These are phyloP conservation scores for Rapana venosa DNA, from an alignment of 2,888 invertebrate genomes.

Conservation along the genomic window DNA sequence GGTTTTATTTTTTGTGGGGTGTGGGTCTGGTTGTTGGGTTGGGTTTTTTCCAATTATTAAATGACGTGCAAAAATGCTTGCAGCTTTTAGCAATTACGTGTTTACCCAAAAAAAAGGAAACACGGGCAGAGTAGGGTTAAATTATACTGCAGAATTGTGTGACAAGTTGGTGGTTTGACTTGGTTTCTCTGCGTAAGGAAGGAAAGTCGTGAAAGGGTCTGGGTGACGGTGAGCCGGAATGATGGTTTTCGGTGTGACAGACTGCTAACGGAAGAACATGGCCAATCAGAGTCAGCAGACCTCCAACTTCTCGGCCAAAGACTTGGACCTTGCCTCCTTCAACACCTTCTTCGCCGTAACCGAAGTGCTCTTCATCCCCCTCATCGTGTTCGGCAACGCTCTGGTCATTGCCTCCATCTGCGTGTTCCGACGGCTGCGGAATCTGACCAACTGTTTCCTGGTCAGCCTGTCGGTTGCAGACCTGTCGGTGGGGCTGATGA, in stretches of 20 bases:
- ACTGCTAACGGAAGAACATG: not conserved
- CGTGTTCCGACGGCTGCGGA: slow-evolving; percentile 53
- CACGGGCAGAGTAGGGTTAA: too few relatives aligned
- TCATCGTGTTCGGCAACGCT: slow-evolving; percentile 54
- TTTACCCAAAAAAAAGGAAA: too few relatives aligned
- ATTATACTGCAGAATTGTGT: too few relatives aligned
- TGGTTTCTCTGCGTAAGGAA: too few relatives aligned
- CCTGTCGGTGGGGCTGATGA: slow-evolving; percentile 52
- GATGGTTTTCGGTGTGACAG: not conserved
- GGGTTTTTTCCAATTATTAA: too few relatives aligned
- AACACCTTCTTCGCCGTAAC: slow-evolving; percentile 38
- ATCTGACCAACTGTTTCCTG: slow-evolving; percentile 54
- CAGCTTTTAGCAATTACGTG: too few relatives aligned
- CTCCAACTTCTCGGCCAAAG: not conserved
- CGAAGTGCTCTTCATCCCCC: slow-evolving; percentile 45
- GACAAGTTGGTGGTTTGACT: too few relatives aligned
- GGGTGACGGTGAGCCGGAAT: too few relatives aligned
- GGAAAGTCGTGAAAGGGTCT: too few relatives aligned
- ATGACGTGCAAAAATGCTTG: too few relatives aligned
- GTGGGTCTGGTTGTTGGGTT: too few relatives aligned
- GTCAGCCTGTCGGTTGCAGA: slow-evolving; percentile 57
- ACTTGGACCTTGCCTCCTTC: not conserved
- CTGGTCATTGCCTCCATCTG: slow-evolving; percentile 55
- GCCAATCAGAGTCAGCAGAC: not conserved
- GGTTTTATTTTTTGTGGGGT: too few relatives aligned